Base-by-base conservation (phyloP, 2,888 invertebrate genomes). In the Papilio gigon region DNA sequence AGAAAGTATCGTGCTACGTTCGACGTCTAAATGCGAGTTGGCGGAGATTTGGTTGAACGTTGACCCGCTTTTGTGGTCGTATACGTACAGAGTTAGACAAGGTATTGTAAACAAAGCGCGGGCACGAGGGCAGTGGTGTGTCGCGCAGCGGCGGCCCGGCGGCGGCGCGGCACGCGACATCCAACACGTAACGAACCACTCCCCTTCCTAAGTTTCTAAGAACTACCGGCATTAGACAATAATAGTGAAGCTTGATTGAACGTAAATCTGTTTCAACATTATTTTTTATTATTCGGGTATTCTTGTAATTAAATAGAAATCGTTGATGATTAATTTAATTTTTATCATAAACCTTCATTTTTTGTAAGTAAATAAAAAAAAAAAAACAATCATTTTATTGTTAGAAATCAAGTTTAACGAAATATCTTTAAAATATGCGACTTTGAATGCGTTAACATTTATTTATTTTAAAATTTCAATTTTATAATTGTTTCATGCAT, bases 1-100 rank as follows among this genome's bases (percentile, higher is more conserved):
- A 85, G 89, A 89, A 88, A 87, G 88, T 83, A 69, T 71, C 71
- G 73, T 73, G 73, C 74, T 59, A 47, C 65, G 56, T 50, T 42
- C 60, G 33, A 20, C 35, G 33, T 35, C 53, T 22, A 33, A 33
- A 33, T 62, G 35, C 56, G 53, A 40, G 20, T n/a, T 40, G 20
- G 27, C 64, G 22, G 50, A 40, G 60, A 65, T 59, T 44, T 47
- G 20, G 12, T 37, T 47, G 59, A 60, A 60, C 30, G 22, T 60
- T 53, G 65, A 53, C 65, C 65, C 50, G 33, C 61, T 65, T 65
- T 50, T 50, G 37, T 61, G n/a, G 17, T 8, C 14, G 33, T 44
- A 40, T 17, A 30, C 25, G 12, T 35, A 22, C 5, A 25, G 8
- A 37, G 65, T 12, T 50, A 12, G 20, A 20, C 20, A 42, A 69